Evolutionary conservation across 2,797 vertebrate genomes (phyloP), one percentile per base, ranked within the genome.

Genomic region (Chanos chanos): DNA sequence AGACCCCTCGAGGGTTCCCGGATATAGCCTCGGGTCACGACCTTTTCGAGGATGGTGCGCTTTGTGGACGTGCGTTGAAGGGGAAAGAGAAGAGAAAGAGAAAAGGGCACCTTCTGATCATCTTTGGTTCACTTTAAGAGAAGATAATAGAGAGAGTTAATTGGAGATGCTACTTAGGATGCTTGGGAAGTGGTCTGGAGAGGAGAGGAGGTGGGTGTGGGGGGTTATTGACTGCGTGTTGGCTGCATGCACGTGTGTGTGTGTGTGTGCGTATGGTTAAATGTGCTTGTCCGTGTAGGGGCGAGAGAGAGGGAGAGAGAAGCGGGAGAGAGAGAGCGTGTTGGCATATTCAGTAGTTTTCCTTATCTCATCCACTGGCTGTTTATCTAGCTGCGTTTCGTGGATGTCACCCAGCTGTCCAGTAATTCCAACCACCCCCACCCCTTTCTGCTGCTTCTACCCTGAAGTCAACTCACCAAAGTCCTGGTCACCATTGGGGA

Each of bases 101-200:
- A 47, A 2, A 3, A 33, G 30, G 53, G 13, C 39, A 61, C 43
- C 33, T 22, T 54, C 56, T 50, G 59, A 64, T 67, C 60, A 70
- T 64, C 60, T 61, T 48, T 52, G 51, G 70, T 36, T 67, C 60
- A 61, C 68, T 68, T 73, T 65, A 68, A 64, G 27, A 41, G 53
- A 13, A 50, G 60, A 68, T 83, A 71, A 31, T 48, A 57, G 67
- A 77, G 71, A 71, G 72, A 81, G 74, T 82, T 86, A 87, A 87
- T 86, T 84, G 82, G 78, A 72, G 68, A 76, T 74, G 72, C 48
- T 74, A 66, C 72, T 64, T 62, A 40, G 47, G 59, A 52, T 66
- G 66, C 63, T 65, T 45, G 28, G 64, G 48, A 47, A 19, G n/a
- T 43, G 44, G 30, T 5, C 36, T 60, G 7, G 12, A 18, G 27